phyloP scores from a whole-genome alignment of 2,888 invertebrate species.

The Arrhopalites spinosus region DNA sequence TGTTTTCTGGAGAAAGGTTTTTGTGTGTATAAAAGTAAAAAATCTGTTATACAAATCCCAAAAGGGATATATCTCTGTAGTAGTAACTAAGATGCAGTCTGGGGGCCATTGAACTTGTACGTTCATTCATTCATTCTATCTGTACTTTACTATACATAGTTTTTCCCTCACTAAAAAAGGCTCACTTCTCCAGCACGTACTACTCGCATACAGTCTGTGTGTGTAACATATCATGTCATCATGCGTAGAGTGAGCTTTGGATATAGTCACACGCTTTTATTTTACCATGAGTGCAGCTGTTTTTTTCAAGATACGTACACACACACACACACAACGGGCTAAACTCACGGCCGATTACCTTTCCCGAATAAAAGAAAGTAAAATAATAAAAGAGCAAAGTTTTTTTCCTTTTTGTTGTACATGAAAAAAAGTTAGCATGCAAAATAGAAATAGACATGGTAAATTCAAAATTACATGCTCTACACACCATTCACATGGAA shows the following conservation, averaged over 20 bases:
- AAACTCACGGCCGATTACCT: neutral
- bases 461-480: neutral
- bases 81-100: conserved; percentile 6
- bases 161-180: neutral
- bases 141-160: neutral
- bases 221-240: too few species aligned
- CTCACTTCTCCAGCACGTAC: neutral
- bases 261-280: neutral
- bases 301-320: neutral
- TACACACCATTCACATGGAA: neutral
- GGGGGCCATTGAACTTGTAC: conserved; percentile 43
- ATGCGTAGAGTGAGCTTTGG: too few species aligned
- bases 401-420: too few species aligned
- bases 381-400: too few species aligned
- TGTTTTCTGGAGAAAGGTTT: neutral
- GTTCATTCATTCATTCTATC: conserved; percentile 39
- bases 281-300: too few species aligned
- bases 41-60: conserved; percentile 2
- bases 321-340: neutral
- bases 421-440: too few species aligned
- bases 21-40: neutral
- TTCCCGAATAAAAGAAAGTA: too few species aligned
- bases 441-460: too few species aligned
- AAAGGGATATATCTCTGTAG: too few species aligned
- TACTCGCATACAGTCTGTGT: too few species aligned